Conservation (phyloP, 1,140 invertebrate genomes). For the Sitophilus oryzae region DNA sequence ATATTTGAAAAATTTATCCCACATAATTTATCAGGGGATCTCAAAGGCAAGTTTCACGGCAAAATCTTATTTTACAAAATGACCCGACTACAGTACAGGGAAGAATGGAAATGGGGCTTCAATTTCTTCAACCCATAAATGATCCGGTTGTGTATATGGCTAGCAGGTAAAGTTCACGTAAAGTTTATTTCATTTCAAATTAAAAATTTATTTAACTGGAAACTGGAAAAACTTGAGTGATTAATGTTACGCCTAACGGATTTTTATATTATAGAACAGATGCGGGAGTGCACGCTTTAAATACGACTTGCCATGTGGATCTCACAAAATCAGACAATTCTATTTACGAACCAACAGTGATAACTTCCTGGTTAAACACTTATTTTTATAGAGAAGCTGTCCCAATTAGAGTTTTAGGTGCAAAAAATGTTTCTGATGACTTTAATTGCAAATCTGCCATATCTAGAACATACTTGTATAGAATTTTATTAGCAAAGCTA, state of each 20-base stretch:
- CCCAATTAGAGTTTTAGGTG: constrained; percentile 51
- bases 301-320: constrained; percentile 58
- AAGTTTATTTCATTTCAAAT: neutral
- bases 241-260: neutral
- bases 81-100: constrained; percentile 60
- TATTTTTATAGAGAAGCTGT: constrained; percentile 51
- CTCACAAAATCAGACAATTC: constrained; percentile 45
- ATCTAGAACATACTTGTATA: constrained; percentile 63
- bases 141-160: constrained; percentile 51
- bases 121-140: constrained; percentile 45
- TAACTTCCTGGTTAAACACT: constrained; percentile 52
- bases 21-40: constrained; percentile 45
- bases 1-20: too few relatives aligned
- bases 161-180: constrained; percentile 53
- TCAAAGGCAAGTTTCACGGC: constrained; percentile 46
- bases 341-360: constrained; percentile 45
- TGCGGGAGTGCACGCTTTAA: constrained; percentile 64
- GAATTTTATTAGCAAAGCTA: constrained; percentile 48
- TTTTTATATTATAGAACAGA: constrained; percentile 55
- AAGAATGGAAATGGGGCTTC: constrained; percentile 54
- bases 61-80: constrained; percentile 31
- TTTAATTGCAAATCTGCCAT: constrained; percentile 56
- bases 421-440: constrained; percentile 49
- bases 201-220: neutral
- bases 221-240: neutral